These are phyloP conservation scores for Autographa gamma DNA, from an alignment of 2,888 invertebrate genomes.

Conservation along the genomic window DNA sequence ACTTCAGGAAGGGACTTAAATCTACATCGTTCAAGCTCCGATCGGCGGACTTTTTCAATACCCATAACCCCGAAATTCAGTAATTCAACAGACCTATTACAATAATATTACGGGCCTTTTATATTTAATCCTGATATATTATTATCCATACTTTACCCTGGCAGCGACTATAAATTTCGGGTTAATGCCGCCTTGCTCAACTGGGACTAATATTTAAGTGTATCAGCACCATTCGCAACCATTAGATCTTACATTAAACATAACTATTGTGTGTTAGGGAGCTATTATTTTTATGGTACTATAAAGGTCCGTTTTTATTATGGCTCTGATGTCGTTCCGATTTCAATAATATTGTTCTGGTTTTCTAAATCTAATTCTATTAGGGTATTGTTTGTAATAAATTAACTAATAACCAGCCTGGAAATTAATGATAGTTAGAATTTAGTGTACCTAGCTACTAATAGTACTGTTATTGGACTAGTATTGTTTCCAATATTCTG, in stretches of 20 bases:
- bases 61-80: neutral
- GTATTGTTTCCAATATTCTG: neutral
- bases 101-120: conserved; percentile 39
- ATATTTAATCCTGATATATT: conserved; percentile 56
- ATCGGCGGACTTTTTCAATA: neutral
- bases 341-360: neutral
- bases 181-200: conserved; percentile 50
- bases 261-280: conserved; percentile 12
- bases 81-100: conserved; percentile 16
- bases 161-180: conserved; percentile 41
- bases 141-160: conserved; percentile 50
- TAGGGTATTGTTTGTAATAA: neutral
- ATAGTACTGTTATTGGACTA: neutral
- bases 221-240: conserved; percentile 45
- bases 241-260: conserved; percentile 29
- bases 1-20: neutral
- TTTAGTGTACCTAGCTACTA: too few species aligned
- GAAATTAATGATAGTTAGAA: too few species aligned
- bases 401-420: neutral
- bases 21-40: neutral
- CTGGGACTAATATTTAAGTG: conserved; percentile 52
- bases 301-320: neutral
- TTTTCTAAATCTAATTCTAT: neutral
- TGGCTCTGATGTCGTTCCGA: neutral
- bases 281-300: conserved; percentile 7